Evolutionary conservation across 1,140 invertebrate genomes (phyloP), one percentile per base, ranked within the genome.

Genomic region (Drosophila sturtevanti): DNA sequence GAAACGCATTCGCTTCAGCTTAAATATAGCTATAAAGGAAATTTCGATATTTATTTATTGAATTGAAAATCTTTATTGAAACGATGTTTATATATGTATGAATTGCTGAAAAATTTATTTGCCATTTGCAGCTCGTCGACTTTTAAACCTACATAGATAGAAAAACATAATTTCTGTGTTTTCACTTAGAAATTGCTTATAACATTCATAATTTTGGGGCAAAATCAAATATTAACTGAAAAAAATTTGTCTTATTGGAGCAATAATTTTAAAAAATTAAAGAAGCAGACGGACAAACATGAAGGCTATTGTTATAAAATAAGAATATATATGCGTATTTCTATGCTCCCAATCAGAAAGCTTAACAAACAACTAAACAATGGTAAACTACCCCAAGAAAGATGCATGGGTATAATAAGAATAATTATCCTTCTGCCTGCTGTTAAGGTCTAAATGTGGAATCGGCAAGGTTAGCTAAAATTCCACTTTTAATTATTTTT

Each of bases 401-500:
- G 27, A 6, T 31, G 27, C 27, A 31, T 4, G 12, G 7, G 9
- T 21, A 48, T 48, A 16, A 48, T 48, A 18, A 21, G 10, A 48
- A 48, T 21, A 48, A 48, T 21, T 48, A 48, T 48, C 41, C 41
- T 48, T 48, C 18, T 48, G 18, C 41, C 41, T 21, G 16, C 41
- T 21, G 16, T 11, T 48, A 48, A 11, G 16, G 18, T 21, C 41
- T 18, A 48, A 48, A 9, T 48, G 9, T 4, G 41, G 41, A 18
- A 4, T 21, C 21, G 6, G 41, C 41, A 3, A 48, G 7, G 11
- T 35, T 35, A 1, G 38, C 5, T 37, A 22, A 10, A 11, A 66
- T 66, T 61, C 63, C 60, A 12, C 22, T 31, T 24, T 61, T 69
- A n/a, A 0, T 61, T 21, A 62, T 62, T 12, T 67, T 24, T 12